phyloP scores from a whole-genome alignment of 2,888 invertebrate genomes.

The Hemistola chrysoprasaria region DNA sequence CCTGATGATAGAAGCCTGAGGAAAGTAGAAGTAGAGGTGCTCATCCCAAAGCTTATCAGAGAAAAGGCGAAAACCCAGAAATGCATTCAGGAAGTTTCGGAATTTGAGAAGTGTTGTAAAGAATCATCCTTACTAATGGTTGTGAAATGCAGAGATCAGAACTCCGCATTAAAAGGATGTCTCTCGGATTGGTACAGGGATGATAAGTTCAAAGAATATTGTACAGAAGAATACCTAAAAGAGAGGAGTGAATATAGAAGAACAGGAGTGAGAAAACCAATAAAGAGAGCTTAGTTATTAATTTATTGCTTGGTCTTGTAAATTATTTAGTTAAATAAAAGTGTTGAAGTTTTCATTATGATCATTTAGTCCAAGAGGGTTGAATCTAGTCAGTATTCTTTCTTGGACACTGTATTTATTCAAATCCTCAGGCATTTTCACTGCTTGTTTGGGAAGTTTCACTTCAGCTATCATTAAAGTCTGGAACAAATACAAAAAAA shows the following conservation, averaged over 20 bases:
- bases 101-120: slow-evolving; percentile 89
- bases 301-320: slow-evolving; percentile 21
- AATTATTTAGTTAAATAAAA: slow-evolving; percentile 48
- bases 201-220: slow-evolving; percentile 87
- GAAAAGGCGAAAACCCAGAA: slow-evolving; percentile 90
- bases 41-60: slow-evolving; percentile 94
- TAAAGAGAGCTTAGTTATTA: slow-evolving; percentile 59
- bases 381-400: slow-evolving; percentile 83
- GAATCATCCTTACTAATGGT: slow-evolving; percentile 86
- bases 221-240: slow-evolving; percentile 90
- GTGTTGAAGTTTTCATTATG: slow-evolving; percentile 51
- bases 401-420: slow-evolving; percentile 83
- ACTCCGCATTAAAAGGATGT: slow-evolving; percentile 86
- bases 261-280: slow-evolving; percentile 87
- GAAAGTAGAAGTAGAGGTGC: slow-evolving; percentile 93
- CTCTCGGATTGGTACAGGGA: slow-evolving; percentile 89
- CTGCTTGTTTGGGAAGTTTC: slow-evolving; percentile 43
- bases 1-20: slow-evolving; percentile 91
- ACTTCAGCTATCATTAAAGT: slow-evolving; percentile 87
- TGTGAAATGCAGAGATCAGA: slow-evolving; percentile 88
- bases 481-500: slow-evolving; percentile 56
- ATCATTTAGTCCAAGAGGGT: slow-evolving; percentile 66
- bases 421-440: slow-evolving; percentile 74
- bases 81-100: slow-evolving; percentile 87
- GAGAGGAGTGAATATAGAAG: slow-evolving; percentile 91